Conservation (phyloP, 2,888 invertebrate species). For the Terebella lapidaria region DNA sequence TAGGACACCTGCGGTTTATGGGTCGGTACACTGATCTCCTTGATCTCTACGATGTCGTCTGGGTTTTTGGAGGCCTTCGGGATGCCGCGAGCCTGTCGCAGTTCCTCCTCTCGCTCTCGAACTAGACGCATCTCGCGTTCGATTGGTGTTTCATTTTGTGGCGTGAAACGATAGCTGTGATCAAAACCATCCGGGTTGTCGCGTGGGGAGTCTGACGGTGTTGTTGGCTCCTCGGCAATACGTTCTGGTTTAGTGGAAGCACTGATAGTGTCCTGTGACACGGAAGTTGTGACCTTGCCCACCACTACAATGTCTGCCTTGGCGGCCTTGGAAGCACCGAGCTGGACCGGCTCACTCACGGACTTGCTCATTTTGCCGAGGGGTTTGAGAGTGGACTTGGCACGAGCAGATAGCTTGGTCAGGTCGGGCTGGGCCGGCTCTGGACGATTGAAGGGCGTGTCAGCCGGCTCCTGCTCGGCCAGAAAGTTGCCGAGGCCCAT, state of each 20-base stretch:
- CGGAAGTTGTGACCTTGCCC: not conserved
- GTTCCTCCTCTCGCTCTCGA: conserved; percentile 57
- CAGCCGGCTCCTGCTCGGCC: conserved; percentile 7
- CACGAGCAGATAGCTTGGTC: not conserved
- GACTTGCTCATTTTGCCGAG: not conserved
- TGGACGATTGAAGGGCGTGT: conserved; percentile 18
- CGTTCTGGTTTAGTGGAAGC: not conserved
- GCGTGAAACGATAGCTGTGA: conserved; percentile 9
- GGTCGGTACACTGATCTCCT: not conserved
- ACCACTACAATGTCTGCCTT: not conserved
- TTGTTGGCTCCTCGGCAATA: not conserved
- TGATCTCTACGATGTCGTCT: not conserved
- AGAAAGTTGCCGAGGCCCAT: not conserved
- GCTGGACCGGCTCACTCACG: not conserved
- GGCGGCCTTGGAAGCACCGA: not conserved
- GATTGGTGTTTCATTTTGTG: conserved; percentile 56
- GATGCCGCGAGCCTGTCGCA: conserved; percentile 34
- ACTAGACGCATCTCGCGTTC: conserved; percentile 58
- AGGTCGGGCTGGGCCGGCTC: conserved; percentile 6
- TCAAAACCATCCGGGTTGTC: conserved; percentile 1
- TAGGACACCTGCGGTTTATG: not conserved
- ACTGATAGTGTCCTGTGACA: not conserved
- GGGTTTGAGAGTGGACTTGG: not conserved
- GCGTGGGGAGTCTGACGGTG: conserved; percentile 12
- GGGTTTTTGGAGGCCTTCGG: not conserved